These are phyloP conservation scores for Stichopus horrens DNA, from an alignment of 53 echinoderm and acorn worm species.

Conservation along the genomic window DNA sequence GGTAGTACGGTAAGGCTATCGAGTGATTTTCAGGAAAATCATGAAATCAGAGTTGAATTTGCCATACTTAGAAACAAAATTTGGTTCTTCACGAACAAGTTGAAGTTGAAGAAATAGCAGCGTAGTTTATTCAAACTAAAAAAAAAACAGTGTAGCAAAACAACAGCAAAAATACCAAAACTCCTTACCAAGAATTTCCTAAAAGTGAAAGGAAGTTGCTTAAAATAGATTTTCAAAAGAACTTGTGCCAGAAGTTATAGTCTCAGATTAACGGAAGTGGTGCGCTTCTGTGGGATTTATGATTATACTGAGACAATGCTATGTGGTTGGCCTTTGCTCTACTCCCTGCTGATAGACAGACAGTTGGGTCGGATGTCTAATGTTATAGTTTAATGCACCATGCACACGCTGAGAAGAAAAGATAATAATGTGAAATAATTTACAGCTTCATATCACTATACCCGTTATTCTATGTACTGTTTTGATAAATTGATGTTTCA, in stretches of 20 bases:
- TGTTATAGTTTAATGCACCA: neutral
- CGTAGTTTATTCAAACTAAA: too few relatives aligned
- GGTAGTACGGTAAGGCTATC: too few relatives aligned
- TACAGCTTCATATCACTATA: too few relatives aligned
- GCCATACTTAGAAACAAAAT: too few relatives aligned
- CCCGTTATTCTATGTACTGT: too few relatives aligned
- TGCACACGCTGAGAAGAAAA: neutral
- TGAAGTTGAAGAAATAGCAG: too few relatives aligned
- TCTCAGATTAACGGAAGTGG: neutral
- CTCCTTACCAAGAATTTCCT: neutral
- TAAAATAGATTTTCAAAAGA: neutral
- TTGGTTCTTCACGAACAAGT: too few relatives aligned
- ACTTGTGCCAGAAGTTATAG: too few relatives aligned
- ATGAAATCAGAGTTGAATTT: too few relatives aligned
- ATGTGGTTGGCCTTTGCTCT: neutral
- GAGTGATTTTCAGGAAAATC: too few relatives aligned
- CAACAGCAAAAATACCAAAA: neutral
- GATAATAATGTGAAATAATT: neutral
- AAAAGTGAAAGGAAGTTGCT: neutral
- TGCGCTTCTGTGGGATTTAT: neutral
- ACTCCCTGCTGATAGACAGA: neutral
- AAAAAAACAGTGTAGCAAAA: neutral
- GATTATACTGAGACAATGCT: neutral
- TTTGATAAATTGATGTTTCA: too few relatives aligned
- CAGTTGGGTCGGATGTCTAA: neutral